Evolutionary conservation across 2,888 invertebrate genomes (phyloP).

Genomic region (Brassicogethes aeneus): DNA sequence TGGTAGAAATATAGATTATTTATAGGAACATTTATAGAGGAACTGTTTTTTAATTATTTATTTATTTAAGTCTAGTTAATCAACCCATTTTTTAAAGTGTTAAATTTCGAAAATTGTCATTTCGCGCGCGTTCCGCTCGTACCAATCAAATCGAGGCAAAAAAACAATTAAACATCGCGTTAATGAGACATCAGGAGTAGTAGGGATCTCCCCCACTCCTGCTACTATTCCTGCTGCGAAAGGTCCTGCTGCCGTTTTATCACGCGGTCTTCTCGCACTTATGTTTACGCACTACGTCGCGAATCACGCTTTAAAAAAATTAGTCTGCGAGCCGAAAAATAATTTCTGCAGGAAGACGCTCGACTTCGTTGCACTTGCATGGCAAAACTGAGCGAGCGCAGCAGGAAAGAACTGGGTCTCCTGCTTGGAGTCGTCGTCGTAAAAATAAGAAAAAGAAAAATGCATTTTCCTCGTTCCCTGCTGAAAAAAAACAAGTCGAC

Average conservation of each 20-base stretch:
- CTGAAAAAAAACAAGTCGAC: slow-evolving; percentile 30
- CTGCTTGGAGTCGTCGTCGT: too few relatives aligned
- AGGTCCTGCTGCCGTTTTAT: neutral
- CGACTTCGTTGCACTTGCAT: neutral
- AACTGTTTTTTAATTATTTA: slow-evolving; percentile 1
- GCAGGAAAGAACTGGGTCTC: slow-evolving; percentile 2
- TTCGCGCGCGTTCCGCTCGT: neutral
- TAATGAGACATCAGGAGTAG: slow-evolving; percentile 1
- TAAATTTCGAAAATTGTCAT: too few relatives aligned
- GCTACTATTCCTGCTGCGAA: neutral
- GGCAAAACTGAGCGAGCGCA: neutral
- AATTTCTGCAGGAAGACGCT: neutral
- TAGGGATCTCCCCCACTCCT: neutral
- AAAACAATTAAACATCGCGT: slow-evolving; percentile 3
- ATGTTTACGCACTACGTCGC: too few relatives aligned
- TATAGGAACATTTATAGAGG: slow-evolving; percentile 2
- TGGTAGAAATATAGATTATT: slow-evolving; percentile 1
- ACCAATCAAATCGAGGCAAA: slow-evolving; percentile 1
- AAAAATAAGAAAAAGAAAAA: slow-evolving; percentile 2
- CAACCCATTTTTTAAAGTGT: too few relatives aligned
- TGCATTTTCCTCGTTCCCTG: slow-evolving; percentile 5
- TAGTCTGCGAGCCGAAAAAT: neutral
- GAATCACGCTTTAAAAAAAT: too few relatives aligned
- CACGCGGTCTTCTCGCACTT: neutral
- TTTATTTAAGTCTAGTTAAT: too few relatives aligned